Evolutionary conservation across 2,113 vertebrate species (phyloP).

Genomic region (Phalacrocorax aristotelis): DNA sequence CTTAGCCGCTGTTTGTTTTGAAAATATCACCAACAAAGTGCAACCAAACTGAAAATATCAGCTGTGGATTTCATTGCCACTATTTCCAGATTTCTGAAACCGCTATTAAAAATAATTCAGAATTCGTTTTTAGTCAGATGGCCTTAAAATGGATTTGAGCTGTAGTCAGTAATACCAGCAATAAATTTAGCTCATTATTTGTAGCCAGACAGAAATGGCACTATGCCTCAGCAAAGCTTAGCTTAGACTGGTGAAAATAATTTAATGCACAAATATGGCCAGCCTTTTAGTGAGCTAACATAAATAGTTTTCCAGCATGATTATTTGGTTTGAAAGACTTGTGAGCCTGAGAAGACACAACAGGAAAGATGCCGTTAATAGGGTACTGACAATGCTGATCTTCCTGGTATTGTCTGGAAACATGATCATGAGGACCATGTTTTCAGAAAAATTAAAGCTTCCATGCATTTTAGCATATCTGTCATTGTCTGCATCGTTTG

Average conservation of each 20-base stretch:
- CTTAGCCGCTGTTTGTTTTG: neutral
- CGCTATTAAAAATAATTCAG: neutral
- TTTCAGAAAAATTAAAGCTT: neutral
- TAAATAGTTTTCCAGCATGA: neutral
- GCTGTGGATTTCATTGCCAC: neutral
- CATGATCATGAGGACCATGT: neutral
- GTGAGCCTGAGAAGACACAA: neutral
- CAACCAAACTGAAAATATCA: neutral
- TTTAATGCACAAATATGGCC: neutral
- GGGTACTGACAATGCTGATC: neutral
- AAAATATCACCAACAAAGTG: neutral
- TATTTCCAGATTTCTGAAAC: neutral
- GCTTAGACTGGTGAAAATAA: neutral
- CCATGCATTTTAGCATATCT: neutral
- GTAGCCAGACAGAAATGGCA: neutral
- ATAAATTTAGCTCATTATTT: slow-evolving; percentile 32
- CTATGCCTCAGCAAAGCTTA: neutral
- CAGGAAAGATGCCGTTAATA: neutral
- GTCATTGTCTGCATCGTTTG: neutral
- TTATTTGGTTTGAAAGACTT: neutral
- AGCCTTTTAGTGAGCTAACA: neutral
- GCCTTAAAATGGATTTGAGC: neutral
- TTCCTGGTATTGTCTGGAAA: neutral
- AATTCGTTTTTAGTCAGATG: neutral
- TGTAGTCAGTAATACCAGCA: neutral